Evolutionary conservation across 2,888 invertebrate species (phyloP), one percentile per base, ranked within the genome.

Genomic region (Papilio protenor): DNA sequence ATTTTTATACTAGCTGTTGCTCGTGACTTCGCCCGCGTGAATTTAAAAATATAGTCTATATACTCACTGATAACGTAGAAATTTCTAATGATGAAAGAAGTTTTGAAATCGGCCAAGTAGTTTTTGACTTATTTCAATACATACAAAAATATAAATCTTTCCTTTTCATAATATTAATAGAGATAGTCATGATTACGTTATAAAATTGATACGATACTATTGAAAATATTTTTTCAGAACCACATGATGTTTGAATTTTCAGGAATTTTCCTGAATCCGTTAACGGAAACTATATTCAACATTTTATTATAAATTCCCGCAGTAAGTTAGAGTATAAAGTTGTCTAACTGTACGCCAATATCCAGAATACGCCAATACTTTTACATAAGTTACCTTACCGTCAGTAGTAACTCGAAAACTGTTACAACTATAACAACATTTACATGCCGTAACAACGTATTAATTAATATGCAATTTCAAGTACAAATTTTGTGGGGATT

Each of bases 301-400:
- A 64, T 64, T 18, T 18, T 18, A 64, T 27, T 6, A 40, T 11
- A 33, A 33, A 33, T 64, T 23, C 40, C 66, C 40, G 40, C 40
- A n/a, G 18, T 18, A 64, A 40, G n/a, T 66, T 66, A 3, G 18
- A 66, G 18, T 6, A 3, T 66, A 66, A 66, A 66, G 66, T 66
- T 66, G n/a, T 66, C 33, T 66, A 33, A 40, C 61, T 40, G 33
- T 40, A 40, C 64, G 40, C 27, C 27, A 2, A 27, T 64, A 40
- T 66, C 2, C 40, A 18, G 66, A 66, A 66, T 66, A 66, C 33
- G 18, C n/a, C 23, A 40, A 66, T 66, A 66, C 64, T 40, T 66
- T 66, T 40, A 40, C 40, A n/a, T 11, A n/a, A 64, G 64, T 18
- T 64, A 11, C 40, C 40, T 66, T 66, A 59, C 1, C 16, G 2